A percentile compares a stretch with the other conserved stretches of the same genome.
Conservation (phyloP, 1,140 invertebrate species). For the Hetaerina americana region DNA sequence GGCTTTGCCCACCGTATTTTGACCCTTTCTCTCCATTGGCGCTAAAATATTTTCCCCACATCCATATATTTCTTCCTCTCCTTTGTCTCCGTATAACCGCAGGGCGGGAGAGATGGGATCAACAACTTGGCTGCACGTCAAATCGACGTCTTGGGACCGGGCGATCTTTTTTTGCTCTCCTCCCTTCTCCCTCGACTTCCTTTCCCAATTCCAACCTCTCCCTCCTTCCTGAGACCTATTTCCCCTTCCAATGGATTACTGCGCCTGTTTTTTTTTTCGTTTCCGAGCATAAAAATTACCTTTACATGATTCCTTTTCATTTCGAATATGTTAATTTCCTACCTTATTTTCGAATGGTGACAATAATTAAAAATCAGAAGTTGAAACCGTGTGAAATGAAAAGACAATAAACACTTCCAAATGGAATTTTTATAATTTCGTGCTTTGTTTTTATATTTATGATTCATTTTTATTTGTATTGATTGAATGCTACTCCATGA, state of each 20-base stretch:
- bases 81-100: not conserved
- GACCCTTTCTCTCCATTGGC: not conserved
- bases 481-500: too few relatives aligned
- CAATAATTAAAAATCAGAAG: too few relatives aligned
- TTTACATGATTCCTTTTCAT: too few relatives aligned
- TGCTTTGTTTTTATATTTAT: too few relatives aligned
- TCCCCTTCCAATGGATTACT: not conserved
- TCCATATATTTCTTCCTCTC: not conserved
- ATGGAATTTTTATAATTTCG: too few relatives aligned
- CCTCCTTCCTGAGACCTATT: not conserved
- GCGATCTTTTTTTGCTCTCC: not conserved
- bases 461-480: too few relatives aligned
- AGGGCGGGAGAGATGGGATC: not conserved
- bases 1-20: not conserved
- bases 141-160: not conserved
- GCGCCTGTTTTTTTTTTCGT: too few relatives aligned
- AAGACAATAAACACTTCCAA: too few relatives aligned
- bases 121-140: not conserved
- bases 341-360: too few relatives aligned
- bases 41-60: not conserved
- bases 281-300: too few relatives aligned
- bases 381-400: too few relatives aligned
- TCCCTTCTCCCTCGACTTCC: not conserved
- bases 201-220: not conserved
- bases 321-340: too few relatives aligned